These are phyloP conservation scores for Rhorus exstirpatorius DNA, from an alignment of 2,888 invertebrate genomes.

Conservation along the genomic window DNA sequence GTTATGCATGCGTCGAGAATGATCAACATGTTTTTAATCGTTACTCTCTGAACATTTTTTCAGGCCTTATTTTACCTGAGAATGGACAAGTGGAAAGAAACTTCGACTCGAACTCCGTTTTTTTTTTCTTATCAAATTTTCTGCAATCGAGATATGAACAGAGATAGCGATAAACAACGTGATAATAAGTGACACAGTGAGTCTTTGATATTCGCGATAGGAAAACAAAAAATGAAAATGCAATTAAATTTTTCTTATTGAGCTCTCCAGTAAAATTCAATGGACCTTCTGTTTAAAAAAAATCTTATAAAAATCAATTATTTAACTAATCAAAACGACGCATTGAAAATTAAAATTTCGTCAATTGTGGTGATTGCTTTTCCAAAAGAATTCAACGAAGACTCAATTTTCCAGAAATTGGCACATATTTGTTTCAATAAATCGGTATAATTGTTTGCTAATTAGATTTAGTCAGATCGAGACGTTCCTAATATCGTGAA, in stretches of 20 bases:
- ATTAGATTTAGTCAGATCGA: too few species aligned
- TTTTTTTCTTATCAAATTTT: constrained; percentile 27
- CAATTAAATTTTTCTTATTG: background rate
- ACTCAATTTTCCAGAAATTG: too few species aligned
- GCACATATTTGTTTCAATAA: too few species aligned
- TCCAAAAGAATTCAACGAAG: too few species aligned
- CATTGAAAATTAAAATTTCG: too few species aligned
- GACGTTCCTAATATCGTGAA: too few species aligned
- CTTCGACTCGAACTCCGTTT: constrained; percentile 9
- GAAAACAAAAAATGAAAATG: constrained; percentile 11
- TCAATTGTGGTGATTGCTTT: too few species aligned
- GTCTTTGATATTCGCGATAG: background rate
- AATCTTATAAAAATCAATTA: too few species aligned
- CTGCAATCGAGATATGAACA: background rate
- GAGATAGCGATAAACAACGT: constrained; percentile 5
- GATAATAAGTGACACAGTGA: constrained; percentile 15
- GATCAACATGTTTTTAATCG: constrained; percentile 4
- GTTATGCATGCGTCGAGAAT: background rate
- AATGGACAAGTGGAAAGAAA: constrained; percentile 6
- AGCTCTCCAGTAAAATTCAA: background rate
- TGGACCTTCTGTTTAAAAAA: background rate
- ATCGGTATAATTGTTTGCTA: too few species aligned
- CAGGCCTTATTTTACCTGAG: constrained; percentile 5
- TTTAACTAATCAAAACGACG: too few species aligned
- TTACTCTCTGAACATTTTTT: background rate